phyloP scores from a whole-genome alignment of 1,140 invertebrate species.

The Aricia agestis region DNA sequence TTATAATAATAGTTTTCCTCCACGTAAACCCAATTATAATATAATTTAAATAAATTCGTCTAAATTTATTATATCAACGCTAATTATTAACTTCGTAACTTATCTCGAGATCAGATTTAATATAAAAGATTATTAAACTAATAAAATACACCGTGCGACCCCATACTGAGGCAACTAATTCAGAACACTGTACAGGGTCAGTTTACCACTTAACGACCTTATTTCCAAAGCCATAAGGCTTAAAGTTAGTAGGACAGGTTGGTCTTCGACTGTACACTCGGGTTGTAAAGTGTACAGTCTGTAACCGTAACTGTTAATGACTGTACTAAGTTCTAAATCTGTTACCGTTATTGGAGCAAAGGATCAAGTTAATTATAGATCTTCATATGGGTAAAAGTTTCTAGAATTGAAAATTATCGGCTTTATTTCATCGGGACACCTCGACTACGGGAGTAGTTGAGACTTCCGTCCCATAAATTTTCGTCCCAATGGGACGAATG shows the following conservation, averaged over 20 bases:
- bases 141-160: neutral
- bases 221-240: neutral
- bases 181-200: neutral
- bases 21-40: neutral
- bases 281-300: neutral
- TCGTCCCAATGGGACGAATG: no score
- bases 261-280: neutral
- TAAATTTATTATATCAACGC: neutral
- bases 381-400: no score
- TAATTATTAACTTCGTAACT: constrained; percentile 3
- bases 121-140: constrained; percentile 1
- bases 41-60: neutral
- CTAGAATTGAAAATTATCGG: no score
- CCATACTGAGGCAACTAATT: neutral
- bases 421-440: no score
- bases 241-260: neutral
- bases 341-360: neutral
- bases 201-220: neutral
- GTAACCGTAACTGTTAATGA: neutral
- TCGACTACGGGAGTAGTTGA: no score
- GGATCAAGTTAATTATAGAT: no score
- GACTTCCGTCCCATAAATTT: no score
- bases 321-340: neutral
- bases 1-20: neutral
- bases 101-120: constrained; percentile 2